Percentiles rank a stretch among this genome's conserved stretches.
These are phyloP conservation scores for Zaprionus vittiger DNA, from an alignment of 1,140 invertebrate species.

Conservation along the genomic window DNA sequence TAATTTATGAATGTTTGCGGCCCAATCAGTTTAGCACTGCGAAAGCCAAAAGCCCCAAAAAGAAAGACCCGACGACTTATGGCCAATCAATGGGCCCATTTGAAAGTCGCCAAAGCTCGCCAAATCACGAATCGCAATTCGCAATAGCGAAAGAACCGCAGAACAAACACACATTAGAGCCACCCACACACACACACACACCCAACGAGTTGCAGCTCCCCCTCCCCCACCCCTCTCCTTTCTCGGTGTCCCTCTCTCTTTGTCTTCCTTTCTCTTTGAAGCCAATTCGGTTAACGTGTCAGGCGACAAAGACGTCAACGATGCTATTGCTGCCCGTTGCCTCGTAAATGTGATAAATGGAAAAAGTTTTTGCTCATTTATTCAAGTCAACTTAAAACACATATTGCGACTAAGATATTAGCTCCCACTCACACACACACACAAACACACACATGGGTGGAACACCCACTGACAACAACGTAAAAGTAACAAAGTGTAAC, in stretches of 20 bases:
- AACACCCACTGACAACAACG: slow-evolving; percentile 49
- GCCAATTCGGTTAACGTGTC: slow-evolving; percentile 36
- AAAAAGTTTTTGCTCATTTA: slow-evolving; percentile 49
- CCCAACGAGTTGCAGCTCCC: not conserved
- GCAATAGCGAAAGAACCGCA: slow-evolving; percentile 14
- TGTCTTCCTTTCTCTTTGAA: not conserved
- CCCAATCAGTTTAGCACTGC: slow-evolving; percentile 25
- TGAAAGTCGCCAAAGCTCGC: slow-evolving; percentile 37
- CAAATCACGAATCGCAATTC: slow-evolving; percentile 19
- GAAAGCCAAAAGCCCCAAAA: slow-evolving; percentile 1
- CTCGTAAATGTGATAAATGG: slow-evolving; percentile 64
- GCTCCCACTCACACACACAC: slow-evolving; percentile 43
- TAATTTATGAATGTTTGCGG: slow-evolving; percentile 75
- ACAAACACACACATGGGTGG: slow-evolving; percentile 13
- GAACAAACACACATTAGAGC: not conserved
- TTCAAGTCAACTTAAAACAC: slow-evolving; percentile 43
- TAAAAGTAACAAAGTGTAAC: slow-evolving; percentile 76
- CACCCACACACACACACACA: not conserved
- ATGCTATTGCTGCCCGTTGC: slow-evolving; percentile 8
- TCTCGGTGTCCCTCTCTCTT: not conserved
- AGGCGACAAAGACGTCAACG: slow-evolving; percentile 47
- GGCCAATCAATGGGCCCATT: slow-evolving; percentile 42
- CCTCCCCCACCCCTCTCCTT: not conserved
- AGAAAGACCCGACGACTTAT: slow-evolving; percentile 20
- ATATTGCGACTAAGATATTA: slow-evolving; percentile 37